These are phyloP conservation scores for Rhea americana DNA, from an alignment of 2,113 vertebrate species.

Conservation along the genomic window DNA sequence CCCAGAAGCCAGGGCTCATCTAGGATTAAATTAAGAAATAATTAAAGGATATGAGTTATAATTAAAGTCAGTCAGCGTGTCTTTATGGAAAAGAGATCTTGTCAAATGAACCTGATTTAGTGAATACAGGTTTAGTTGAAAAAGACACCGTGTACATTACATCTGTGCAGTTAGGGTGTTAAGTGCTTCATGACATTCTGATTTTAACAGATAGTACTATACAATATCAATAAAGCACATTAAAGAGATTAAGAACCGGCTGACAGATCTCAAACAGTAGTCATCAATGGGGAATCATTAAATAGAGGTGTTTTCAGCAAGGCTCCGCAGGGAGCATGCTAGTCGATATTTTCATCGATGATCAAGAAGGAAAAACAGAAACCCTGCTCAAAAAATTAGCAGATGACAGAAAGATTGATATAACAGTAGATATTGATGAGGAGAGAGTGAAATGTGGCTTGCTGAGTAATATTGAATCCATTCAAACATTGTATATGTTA, in stretches of 20 bases:
- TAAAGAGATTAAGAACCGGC: not conserved
- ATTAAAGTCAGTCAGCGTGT: not conserved
- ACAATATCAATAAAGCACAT: not conserved
- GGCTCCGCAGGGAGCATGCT: not conserved
- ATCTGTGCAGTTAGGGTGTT: not conserved
- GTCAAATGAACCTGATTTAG: not conserved
- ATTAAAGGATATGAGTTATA: conserved; percentile 51
- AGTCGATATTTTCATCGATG: not conserved
- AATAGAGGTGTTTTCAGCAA: not conserved
- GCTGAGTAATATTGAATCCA: conserved; percentile 28
- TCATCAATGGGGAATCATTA: not conserved
- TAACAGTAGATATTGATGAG: conserved; percentile 51
- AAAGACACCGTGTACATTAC: rapidly evolving
- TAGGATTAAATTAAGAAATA: conserved; percentile 37
- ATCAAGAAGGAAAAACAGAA: not conserved
- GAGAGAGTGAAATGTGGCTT: conserved; percentile 43
- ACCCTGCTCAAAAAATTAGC: conserved; percentile 2
- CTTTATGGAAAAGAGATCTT: not conserved
- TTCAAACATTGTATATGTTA: not conserved
- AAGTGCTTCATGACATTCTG: not conserved
- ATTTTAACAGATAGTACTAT: not conserved
- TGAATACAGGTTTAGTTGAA: not conserved
- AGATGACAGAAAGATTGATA: conserved; percentile 60
- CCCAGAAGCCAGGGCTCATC: conserved; percentile 19
- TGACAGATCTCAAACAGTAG: conserved; percentile 38